Evolutionary conservation across 2,888 invertebrate genomes (phyloP).

Genomic region (Scelioninae gen. 1): DNA sequence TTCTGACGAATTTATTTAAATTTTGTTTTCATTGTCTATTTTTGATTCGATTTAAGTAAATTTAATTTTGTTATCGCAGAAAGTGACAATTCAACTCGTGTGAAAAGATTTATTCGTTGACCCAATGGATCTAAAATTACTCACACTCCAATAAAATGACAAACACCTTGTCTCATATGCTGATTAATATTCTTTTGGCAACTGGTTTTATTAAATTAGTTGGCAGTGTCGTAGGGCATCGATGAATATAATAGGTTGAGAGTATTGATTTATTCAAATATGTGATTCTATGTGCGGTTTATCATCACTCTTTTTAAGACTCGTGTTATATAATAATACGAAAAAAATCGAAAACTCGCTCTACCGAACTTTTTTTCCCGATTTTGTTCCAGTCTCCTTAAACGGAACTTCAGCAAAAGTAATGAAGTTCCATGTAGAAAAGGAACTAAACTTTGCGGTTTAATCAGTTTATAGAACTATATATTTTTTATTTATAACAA

Average conservation of each 20-base stretch:
- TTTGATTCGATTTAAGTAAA: no score
- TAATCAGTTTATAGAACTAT: slow-evolving; percentile 18
- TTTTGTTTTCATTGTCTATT: no score
- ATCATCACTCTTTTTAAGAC: background rate
- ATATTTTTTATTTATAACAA: slow-evolving; percentile 18
- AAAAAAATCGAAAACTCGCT: no score
- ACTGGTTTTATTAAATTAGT: slow-evolving; percentile 14
- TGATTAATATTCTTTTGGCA: slow-evolving; percentile 37
- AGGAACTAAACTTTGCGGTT: slow-evolving; percentile 13
- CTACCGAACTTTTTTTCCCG: background rate
- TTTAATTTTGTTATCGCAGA: no score
- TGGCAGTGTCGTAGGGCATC: slow-evolving; percentile 15
- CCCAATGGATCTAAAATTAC: slow-evolving; percentile 11
- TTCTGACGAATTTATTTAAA: no score
- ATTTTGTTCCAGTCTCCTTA: background rate
- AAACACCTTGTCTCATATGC: background rate
- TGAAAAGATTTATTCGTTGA: slow-evolving; percentile 1
- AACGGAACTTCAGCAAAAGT: slow-evolving; percentile 4
- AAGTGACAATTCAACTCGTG: background rate
- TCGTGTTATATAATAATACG: slow-evolving; percentile 12
- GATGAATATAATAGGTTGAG: slow-evolving; percentile 11
- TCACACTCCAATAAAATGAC: background rate
- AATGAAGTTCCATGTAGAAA: slow-evolving; percentile 21
- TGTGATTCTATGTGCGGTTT: slow-evolving; percentile 16
- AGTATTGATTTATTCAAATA: slow-evolving; percentile 5